phyloP scores from a whole-genome alignment of 2,113 vertebrate genomes.

The Coracopsis vasa region DNA sequence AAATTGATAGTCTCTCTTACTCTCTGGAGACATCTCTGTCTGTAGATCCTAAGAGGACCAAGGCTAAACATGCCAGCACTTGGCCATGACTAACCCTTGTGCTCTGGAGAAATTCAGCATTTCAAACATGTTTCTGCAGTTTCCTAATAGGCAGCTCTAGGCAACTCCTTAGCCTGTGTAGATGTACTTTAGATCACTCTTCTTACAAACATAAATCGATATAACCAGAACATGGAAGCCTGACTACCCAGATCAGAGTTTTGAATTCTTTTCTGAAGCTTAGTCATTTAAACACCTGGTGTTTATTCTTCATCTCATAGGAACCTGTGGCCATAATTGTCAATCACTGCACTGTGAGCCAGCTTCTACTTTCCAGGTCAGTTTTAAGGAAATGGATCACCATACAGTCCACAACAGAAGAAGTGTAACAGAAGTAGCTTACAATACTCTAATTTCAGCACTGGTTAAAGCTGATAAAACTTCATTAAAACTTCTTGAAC shows the following conservation, averaged over 20 bases:
- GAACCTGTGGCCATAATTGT: background rate
- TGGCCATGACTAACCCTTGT: background rate
- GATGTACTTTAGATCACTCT: background rate
- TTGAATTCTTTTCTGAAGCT: background rate
- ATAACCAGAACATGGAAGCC: background rate
- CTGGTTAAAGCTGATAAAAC: background rate
- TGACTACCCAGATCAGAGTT: background rate
- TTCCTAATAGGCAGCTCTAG: background rate
- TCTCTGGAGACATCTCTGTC: background rate
- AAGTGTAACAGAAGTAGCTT: background rate
- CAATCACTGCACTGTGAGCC: background rate
- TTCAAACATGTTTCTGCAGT: background rate
- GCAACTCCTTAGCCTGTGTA: background rate
- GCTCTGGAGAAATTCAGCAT: background rate
- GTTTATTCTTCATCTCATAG: background rate
- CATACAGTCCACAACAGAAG: background rate
- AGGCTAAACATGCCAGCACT: background rate
- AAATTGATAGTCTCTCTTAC: background rate
- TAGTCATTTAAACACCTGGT: background rate
- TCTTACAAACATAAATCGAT: background rate
- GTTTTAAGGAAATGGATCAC: background rate
- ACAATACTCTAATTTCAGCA: background rate
- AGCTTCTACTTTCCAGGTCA: background rate
- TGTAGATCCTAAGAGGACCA: background rate
- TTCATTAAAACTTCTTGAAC: background rate